Evolutionary conservation across 2,888 invertebrate species (phyloP).

Genomic region (Cabera pusaria): DNA sequence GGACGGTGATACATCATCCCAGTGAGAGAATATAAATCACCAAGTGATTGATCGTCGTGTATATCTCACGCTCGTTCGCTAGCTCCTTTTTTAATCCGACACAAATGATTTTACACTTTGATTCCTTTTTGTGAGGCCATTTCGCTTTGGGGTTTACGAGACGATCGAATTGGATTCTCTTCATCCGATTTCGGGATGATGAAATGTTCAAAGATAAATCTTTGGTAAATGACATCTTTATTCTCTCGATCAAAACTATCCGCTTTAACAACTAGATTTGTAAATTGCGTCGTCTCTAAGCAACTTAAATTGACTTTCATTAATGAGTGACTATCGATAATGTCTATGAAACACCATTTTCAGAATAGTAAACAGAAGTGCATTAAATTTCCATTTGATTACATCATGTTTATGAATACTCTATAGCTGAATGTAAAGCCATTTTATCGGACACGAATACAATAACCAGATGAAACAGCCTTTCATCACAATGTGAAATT

Average conservation of each 20-base stretch:
- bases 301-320: slow-evolving; percentile 13
- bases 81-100: slow-evolving; percentile 80
- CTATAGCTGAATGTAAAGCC: too few species aligned
- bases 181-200: slow-evolving; percentile 28
- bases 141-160: slow-evolving; percentile 66
- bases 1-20: slow-evolving; percentile 76
- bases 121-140: slow-evolving; percentile 70
- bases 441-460: slow-evolving; percentile 34
- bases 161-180: slow-evolving; percentile 36
- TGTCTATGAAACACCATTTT: slow-evolving; percentile 8
- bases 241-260: slow-evolving; percentile 23
- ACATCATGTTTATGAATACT: too few species aligned
- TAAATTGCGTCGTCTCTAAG: slow-evolving; percentile 12
- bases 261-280: slow-evolving; percentile 5
- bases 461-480: slow-evolving; percentile 49
- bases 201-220: slow-evolving; percentile 18
- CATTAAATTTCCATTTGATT: slow-evolving; percentile 6
- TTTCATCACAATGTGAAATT: slow-evolving; percentile 60
- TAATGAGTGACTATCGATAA: slow-evolving; percentile 16
- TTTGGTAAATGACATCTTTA: slow-evolving; percentile 29
- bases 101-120: slow-evolving; percentile 81
- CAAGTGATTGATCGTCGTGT: slow-evolving; percentile 76
- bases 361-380: slow-evolving; percentile 10
- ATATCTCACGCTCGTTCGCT: slow-evolving; percentile 76
- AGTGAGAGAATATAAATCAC: slow-evolving; percentile 76